phyloP scores from a whole-genome alignment of 2,888 invertebrate species.

The Labia minor region DNA sequence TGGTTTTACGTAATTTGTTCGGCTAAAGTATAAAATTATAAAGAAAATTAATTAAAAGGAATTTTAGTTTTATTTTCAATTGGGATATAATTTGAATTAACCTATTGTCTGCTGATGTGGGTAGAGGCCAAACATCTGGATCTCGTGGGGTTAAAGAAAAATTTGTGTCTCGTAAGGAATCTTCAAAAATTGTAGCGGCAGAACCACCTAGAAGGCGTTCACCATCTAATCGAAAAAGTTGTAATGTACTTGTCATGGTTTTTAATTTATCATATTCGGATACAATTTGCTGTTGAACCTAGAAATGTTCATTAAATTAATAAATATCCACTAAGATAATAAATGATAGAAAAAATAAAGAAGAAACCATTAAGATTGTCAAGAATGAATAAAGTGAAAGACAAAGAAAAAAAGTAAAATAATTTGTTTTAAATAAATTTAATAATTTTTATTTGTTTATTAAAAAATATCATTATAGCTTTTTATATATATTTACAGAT shows the following conservation, averaged over 20 bases:
- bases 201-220: not conserved
- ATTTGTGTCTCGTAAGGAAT: slow-evolving; percentile 64
- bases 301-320: slow-evolving; percentile 18
- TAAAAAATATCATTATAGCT: too few species aligned
- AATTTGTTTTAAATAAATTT: too few species aligned
- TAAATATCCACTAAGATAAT: slow-evolving; percentile 15
- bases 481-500: slow-evolving; percentile 56
- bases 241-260: slow-evolving; percentile 61
- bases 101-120: slow-evolving; percentile 67
- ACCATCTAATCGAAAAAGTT: slow-evolving; percentile 45
- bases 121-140: slow-evolving; percentile 82
- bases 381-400: not conserved
- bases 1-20: slow-evolving; percentile 22
- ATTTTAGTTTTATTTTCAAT: too few species aligned
- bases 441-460: too few species aligned
- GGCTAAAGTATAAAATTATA: not conserved
- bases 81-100: too few species aligned
- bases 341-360: slow-evolving; percentile 8
- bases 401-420: too few species aligned
- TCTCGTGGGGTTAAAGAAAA: slow-evolving; percentile 53
- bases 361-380: not conserved
- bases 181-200: slow-evolving; percentile 37
- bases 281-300: slow-evolving; percentile 81
- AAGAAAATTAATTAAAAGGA: not conserved
- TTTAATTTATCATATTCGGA: slow-evolving; percentile 86